Conservation (phyloP, 2,888 invertebrate species). For the Alviniconcha strummeri region DNA sequence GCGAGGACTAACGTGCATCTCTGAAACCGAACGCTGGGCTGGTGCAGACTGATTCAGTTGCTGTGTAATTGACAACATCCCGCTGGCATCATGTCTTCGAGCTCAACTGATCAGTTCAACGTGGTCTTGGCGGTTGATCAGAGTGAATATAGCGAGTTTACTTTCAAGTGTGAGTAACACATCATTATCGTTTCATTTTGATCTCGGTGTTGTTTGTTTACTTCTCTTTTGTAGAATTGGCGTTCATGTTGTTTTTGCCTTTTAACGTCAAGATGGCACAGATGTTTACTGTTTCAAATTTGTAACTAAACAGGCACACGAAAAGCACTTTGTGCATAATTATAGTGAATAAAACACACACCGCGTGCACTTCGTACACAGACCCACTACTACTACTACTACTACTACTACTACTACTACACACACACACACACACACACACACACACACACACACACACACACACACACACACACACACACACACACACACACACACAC, state of each 20-base stretch:
- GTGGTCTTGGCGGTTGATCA: slow-evolving; percentile 41
- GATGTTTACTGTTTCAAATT: not conserved
- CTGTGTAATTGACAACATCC: too few species aligned
- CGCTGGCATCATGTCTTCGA: not conserved
- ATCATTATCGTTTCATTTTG: not conserved
- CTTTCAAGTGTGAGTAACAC: slow-evolving; percentile 41
- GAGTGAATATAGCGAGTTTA: slow-evolving; percentile 44
- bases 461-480: too few species aligned
- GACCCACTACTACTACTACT: too few species aligned
- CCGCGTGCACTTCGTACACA: too few species aligned
- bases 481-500: too few species aligned
- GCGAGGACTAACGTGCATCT: not conserved
- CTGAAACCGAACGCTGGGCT: not conserved
- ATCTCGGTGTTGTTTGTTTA: not conserved
- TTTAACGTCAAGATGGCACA: not conserved
- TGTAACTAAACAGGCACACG: not conserved
- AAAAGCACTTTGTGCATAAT: not conserved
- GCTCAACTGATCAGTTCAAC: slow-evolving; percentile 20
- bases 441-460: too few species aligned
- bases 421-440: too few species aligned
- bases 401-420: too few species aligned
- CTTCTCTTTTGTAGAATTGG: not conserved
- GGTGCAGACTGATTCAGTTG: too few species aligned
- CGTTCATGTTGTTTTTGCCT: not conserved
- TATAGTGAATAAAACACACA: not conserved